Evolutionary conservation across 2,797 vertebrate genomes (phyloP).

Genomic region (Macropus fuliginosus): DNA sequence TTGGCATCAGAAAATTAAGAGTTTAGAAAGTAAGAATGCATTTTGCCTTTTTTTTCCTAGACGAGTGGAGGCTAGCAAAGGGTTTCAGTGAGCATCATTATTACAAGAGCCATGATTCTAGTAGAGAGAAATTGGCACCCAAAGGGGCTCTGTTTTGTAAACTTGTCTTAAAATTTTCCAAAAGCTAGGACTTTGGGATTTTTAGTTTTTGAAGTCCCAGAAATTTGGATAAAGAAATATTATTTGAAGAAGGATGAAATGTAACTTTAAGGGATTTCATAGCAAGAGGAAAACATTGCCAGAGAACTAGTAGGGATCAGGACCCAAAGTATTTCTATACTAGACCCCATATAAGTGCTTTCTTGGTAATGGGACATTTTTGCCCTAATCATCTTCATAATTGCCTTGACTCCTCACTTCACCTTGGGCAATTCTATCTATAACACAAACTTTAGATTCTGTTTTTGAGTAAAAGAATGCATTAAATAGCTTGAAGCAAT

Average conservation of each 20-base stretch:
- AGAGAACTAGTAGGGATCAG: background rate
- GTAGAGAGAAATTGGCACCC: background rate
- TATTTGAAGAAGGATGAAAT: background rate
- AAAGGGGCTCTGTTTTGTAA: background rate
- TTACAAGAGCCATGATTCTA: background rate
- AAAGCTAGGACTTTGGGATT: background rate
- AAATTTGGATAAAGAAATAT: constrained; percentile 8
- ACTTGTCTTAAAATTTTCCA: background rate
- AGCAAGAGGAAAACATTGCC: background rate
- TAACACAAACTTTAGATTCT: background rate
- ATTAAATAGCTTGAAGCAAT: background rate
- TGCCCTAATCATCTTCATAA: background rate
- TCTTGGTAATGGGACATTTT: background rate
- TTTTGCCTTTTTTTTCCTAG: constrained; percentile 35
- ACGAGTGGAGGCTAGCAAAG: constrained; percentile 29
- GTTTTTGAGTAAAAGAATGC: background rate
- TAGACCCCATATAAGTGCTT: background rate
- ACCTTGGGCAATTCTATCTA: background rate
- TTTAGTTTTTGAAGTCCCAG: background rate
- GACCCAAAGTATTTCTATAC: background rate
- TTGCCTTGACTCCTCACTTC: background rate
- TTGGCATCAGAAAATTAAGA: constrained; percentile 1
- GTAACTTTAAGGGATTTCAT: background rate
- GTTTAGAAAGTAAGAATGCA: constrained; percentile 25
- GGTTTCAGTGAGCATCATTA: constrained; percentile 19